Percentiles rank a stretch among this genome's conserved stretches.
phyloP scores from a whole-genome alignment of 2,888 invertebrate species.

The Phania funesta region DNA sequence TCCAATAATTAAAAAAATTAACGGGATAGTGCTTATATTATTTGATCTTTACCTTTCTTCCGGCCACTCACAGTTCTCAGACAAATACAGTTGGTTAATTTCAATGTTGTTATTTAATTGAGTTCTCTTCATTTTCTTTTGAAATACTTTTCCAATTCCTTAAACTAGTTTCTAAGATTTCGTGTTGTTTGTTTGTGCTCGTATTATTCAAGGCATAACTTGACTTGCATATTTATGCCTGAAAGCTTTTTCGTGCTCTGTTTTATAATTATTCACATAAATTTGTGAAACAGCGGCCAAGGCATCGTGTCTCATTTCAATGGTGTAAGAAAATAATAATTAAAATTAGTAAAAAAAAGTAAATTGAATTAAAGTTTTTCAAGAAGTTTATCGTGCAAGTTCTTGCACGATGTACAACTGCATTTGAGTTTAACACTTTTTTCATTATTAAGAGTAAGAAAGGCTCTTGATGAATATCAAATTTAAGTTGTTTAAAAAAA shows the following conservation, averaged over 20 bases:
- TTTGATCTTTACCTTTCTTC: not conserved
- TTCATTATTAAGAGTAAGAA: no score
- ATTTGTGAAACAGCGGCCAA: not conserved
- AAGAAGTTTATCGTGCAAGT: no score
- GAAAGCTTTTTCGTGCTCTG: not conserved
- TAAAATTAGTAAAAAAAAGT: no score
- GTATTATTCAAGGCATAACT: not conserved
- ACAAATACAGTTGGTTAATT: constrained; percentile 10
- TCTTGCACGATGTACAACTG: no score
- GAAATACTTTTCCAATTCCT: not conserved
- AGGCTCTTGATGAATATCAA: no score
- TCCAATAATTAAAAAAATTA: no score
- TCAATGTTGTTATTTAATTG: not conserved
- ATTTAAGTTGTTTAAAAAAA: no score
- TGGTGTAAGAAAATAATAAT: no score
- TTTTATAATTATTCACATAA: constrained; percentile 25
- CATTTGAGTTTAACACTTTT: no score
- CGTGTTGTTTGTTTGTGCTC: not conserved
- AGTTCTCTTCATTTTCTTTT: not conserved
- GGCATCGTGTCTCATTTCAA: no score
- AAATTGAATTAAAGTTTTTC: no score
- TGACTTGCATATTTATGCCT: not conserved
- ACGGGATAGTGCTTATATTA: not conserved
- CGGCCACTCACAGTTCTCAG: not conserved
- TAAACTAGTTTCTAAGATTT: not conserved